A percentile compares a stretch with the other conserved stretches of the same genome.
Conservation (phyloP, 1,140 invertebrate genomes). For the Kradibia gibbosae region DNA sequence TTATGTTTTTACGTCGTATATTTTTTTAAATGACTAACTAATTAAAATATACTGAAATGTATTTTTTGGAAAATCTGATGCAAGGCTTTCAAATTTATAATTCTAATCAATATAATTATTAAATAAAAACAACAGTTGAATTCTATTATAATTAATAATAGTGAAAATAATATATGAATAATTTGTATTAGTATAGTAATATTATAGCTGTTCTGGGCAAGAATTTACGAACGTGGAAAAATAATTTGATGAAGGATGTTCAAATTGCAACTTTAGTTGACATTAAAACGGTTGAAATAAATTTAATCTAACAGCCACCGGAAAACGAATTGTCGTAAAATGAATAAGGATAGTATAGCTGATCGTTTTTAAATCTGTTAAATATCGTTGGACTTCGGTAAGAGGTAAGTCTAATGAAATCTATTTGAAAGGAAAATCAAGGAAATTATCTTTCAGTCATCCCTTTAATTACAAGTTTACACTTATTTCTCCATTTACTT, state of each 20-base stretch:
- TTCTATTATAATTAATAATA: no score
- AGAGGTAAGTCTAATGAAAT: no score
- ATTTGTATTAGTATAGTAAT: no score
- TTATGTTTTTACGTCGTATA: neutral
- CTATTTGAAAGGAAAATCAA: no score
- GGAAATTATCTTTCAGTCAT: no score
- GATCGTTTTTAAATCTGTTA: constrained; percentile 78
- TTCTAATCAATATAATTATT: no score
- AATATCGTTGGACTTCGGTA: constrained; percentile 82
- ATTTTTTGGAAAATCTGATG: neutral
- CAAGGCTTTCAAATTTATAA: no score
- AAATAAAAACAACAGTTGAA: no score
- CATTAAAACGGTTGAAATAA: constrained; percentile 61
- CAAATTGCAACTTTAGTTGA: constrained; percentile 81
- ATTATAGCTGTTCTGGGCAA: constrained; percentile 75
- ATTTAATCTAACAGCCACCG: constrained; percentile 66
- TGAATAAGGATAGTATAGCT: constrained; percentile 83
- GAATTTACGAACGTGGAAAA: constrained; percentile 86
- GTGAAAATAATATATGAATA: no score
- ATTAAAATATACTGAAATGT: neutral
- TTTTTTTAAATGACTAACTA: neutral
- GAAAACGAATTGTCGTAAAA: constrained; percentile 77
- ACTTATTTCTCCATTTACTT: no score
- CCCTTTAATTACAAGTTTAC: no score
- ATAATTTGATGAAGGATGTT: constrained; percentile 89